A percentile compares a stretch with the other conserved stretches of the same genome.
Evolutionary conservation across 1,140 invertebrate species (phyloP).

Genomic region (Bilobella aurantiaca): DNA sequence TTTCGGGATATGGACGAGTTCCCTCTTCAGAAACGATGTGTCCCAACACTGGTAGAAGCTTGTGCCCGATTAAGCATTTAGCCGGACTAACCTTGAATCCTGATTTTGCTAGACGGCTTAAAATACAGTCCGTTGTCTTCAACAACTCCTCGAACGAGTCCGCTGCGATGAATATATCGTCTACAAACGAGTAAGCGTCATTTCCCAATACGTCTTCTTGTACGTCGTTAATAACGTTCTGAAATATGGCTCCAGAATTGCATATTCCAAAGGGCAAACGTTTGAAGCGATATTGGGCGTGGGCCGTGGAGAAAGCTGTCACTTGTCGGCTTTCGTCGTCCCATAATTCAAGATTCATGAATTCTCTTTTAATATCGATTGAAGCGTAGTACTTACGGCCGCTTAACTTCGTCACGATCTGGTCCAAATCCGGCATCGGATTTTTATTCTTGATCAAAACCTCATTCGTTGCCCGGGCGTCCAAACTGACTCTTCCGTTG

Average conservation of each 20-base stretch:
- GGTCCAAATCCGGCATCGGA: not conserved
- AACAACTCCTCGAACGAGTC: not conserved
- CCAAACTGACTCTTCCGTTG: not conserved
- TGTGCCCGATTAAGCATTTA: conserved; percentile 8
- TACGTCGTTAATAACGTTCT: conserved; percentile 38
- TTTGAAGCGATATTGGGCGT: conserved; percentile 37
- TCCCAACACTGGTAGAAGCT: conserved; percentile 15
- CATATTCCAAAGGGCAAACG: conserved; percentile 39
- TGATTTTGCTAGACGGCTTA: not conserved
- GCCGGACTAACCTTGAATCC: conserved; percentile 24
- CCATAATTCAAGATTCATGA: conserved; percentile 26
- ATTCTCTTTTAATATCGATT: conserved; percentile 34
- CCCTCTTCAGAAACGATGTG: conserved; percentile 10
- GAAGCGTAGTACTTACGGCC: conserved; percentile 21
- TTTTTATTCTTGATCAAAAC: not conserved
- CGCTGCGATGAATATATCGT: conserved; percentile 1
- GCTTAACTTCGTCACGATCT: not conserved
- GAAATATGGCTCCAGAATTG: conserved; percentile 37
- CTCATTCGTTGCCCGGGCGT: not conserved
- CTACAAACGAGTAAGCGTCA: conserved; percentile 14
- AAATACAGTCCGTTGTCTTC: not conserved
- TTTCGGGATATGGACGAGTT: conserved; percentile 2
- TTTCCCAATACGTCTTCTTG: conserved; percentile 29
- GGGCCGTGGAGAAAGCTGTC: conserved; percentile 30
- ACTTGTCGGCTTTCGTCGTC: conserved; percentile 36